These are phyloP conservation scores for Platanista minor DNA, from an alignment of 2,113 vertebrate genomes.

Conservation along the genomic window DNA sequence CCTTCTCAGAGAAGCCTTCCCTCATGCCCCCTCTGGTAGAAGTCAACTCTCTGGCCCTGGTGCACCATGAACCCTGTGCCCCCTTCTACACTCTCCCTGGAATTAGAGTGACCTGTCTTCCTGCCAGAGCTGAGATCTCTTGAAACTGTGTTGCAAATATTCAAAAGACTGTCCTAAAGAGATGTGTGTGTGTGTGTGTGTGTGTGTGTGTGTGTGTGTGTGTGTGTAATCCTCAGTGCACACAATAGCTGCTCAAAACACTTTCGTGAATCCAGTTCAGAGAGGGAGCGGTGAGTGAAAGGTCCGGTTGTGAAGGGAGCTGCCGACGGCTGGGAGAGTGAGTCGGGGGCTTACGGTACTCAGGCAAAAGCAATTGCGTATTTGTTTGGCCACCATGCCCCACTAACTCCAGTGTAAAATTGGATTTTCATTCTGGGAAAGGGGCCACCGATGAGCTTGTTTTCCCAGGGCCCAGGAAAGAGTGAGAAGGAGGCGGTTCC, in stretches of 20 bases:
- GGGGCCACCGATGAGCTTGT: not conserved
- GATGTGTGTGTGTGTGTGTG: not conserved
- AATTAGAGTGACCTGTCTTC: not conserved
- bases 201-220: not conserved
- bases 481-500: not conserved
- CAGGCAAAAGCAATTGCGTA: not conserved
- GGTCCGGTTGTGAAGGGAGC: no score
- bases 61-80: not conserved
- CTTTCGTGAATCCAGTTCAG: not conserved
- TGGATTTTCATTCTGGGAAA: not conserved
- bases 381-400: not conserved
- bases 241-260: not conserved
- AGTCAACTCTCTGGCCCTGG: not conserved
- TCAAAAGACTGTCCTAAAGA: not conserved
- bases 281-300: not conserved
- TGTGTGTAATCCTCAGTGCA: not conserved
- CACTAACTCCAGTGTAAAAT: not conserved
- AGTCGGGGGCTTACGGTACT: not conserved
- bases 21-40: not conserved
- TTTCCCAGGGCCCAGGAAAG: not conserved
- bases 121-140: not conserved
- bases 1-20: not conserved
- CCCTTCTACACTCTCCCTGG: rapidly evolving
- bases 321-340: no score
- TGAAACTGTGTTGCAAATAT: not conserved